These are phyloP conservation scores for Leucoptera coffeella DNA, from an alignment of 2,888 invertebrate species.

Conservation along the genomic window DNA sequence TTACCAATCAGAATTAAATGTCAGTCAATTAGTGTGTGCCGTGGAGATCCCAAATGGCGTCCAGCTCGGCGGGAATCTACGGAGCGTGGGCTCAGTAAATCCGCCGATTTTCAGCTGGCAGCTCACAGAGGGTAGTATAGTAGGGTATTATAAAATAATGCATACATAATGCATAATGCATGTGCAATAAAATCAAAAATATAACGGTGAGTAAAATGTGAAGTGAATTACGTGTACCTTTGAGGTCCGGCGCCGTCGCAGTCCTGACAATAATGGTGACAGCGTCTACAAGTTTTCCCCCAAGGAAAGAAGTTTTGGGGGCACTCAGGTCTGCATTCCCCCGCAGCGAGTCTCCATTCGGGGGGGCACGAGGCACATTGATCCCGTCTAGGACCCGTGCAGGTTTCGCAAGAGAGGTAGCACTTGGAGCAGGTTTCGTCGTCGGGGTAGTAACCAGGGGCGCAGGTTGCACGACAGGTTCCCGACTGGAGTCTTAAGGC, in stretches of 20 bases:
- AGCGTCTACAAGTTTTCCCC: slow-evolving; percentile 77
- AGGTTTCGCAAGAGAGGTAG: slow-evolving; percentile 78
- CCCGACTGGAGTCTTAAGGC: slow-evolving; percentile 77
- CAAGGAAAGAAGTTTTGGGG: slow-evolving; percentile 80
- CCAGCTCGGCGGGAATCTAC: no score
- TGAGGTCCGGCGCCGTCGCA: slow-evolving; percentile 77
- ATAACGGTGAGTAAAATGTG: slow-evolving; percentile 67
- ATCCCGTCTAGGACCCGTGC: slow-evolving; percentile 74
- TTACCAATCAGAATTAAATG: no score
- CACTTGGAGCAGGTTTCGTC: slow-evolving; percentile 78
- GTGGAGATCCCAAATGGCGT: no score
- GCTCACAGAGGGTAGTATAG: no score
- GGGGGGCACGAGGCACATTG: slow-evolving; percentile 79
- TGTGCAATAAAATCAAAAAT: no score
- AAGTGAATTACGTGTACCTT: slow-evolving; percentile 64
- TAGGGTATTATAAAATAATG: no score
- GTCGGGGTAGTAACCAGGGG: slow-evolving; percentile 78
- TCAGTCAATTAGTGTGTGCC: no score
- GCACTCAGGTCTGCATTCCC: slow-evolving; percentile 79
- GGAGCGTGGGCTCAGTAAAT: no score
- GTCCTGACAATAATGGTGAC: slow-evolving; percentile 83
- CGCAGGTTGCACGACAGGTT: slow-evolving; percentile 74
- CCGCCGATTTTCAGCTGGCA: no score
- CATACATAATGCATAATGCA: no score
- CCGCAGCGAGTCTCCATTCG: slow-evolving; percentile 75